A percentile compares a stretch with the other conserved stretches of the same genome.
phyloP scores from a whole-genome alignment of 2,113 vertebrate species.

The Calyptomena viridis region DNA sequence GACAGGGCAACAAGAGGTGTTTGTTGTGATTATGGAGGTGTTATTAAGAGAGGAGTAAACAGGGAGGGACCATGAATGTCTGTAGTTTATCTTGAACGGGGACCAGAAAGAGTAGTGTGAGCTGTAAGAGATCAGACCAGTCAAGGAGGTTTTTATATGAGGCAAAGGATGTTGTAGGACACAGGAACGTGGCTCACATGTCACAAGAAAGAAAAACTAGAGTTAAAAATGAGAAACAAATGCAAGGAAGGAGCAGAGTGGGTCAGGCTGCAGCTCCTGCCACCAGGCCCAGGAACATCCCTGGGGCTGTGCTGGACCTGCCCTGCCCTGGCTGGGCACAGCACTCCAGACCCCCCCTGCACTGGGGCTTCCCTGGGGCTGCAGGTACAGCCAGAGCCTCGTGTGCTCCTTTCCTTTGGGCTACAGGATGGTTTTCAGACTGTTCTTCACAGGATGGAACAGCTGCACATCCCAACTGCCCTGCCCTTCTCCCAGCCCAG shows the following conservation, averaged over 20 bases:
- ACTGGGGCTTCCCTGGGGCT: background rate
- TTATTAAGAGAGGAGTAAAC: background rate
- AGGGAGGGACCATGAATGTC: background rate
- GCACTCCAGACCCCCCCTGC: background rate
- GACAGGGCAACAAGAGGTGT: background rate
- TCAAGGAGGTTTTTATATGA: background rate
- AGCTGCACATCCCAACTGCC: background rate
- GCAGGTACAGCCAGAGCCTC: background rate
- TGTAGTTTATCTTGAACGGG: background rate
- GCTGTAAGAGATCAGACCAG: background rate
- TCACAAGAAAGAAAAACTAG: background rate
- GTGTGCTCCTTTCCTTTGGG: accelerated
- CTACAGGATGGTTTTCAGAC: background rate
- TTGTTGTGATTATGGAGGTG: background rate
- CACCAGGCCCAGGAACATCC: background rate
- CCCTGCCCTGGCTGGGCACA: background rate
- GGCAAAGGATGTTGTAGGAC: background rate
- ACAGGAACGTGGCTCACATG: background rate
- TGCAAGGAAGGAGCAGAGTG: background rate
- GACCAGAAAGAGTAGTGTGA: background rate
- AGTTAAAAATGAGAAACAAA: background rate
- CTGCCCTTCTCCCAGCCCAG: background rate
- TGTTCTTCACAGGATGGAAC: background rate
- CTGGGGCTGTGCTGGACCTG: background rate
- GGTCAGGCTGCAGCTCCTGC: background rate